A percentile compares a stretch with the other conserved stretches of the same genome.
These are phyloP conservation scores for Mohoua ochrocephala DNA, from an alignment of 2,113 vertebrate genomes.

Conservation along the genomic window DNA sequence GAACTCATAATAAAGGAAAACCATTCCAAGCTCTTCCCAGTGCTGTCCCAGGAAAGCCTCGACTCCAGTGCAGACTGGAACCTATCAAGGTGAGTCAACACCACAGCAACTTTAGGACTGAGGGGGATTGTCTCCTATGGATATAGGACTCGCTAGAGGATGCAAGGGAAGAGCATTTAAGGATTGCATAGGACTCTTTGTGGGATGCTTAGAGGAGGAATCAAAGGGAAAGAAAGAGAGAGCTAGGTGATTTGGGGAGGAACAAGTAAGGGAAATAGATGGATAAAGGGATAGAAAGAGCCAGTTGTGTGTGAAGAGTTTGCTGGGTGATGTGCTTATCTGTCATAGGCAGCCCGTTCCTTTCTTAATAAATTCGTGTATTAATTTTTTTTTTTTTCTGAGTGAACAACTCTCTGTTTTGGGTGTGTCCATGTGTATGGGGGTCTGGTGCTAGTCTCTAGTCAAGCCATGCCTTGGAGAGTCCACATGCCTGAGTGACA, in stretches of 20 bases:
- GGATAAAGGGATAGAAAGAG: background rate
- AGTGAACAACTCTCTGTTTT: background rate
- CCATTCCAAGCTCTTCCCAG: background rate
- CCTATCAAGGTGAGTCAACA: background rate
- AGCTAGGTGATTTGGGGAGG: background rate
- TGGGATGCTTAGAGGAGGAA: background rate
- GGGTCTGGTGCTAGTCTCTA: background rate
- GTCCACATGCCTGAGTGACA: background rate
- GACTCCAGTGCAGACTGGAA: background rate
- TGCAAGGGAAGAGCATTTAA: background rate
- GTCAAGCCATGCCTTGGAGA: background rate
- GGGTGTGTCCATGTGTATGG: no score
- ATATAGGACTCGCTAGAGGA: background rate
- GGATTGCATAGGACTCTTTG: background rate
- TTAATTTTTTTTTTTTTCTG: background rate
- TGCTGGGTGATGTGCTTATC: background rate
- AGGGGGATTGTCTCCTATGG: background rate
- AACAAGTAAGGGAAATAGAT: background rate
- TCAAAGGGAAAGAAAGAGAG: background rate
- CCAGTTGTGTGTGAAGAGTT: background rate
- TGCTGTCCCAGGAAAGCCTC: background rate
- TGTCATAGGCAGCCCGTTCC: accelerated
- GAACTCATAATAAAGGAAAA: background rate
- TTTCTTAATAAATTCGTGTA: background rate
- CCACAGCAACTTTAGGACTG: background rate